Evolutionary conservation across 2,113 vertebrate species (phyloP).

Genomic region (Potamarius usumacintae): DNA sequence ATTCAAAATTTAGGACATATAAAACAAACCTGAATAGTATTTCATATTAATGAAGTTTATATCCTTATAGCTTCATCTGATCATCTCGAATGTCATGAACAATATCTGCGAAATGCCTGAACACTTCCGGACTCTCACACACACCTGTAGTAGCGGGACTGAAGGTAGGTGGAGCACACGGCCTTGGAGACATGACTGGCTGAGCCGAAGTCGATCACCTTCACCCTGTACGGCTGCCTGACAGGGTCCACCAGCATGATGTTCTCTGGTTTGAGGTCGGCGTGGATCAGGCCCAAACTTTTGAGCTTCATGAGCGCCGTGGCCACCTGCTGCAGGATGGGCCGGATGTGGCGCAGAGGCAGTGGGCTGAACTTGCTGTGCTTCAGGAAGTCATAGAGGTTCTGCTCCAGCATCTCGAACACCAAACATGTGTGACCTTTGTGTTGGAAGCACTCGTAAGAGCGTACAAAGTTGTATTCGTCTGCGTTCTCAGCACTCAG

Average conservation of each 20-base stretch:
- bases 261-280: conserved; percentile 96
- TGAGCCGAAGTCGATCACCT: conserved; percentile 97
- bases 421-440: conserved; percentile 98
- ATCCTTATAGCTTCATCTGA: neutral
- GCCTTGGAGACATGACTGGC: conserved; percentile 95
- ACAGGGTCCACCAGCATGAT: conserved; percentile 97
- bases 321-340: conserved; percentile 92
- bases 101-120: neutral
- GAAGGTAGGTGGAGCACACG: conserved; percentile 94
- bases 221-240: conserved; percentile 92
- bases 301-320: conserved; percentile 98
- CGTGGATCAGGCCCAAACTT: conserved; percentile 92
- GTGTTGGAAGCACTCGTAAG: conserved; percentile 98
- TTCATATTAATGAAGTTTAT: neutral
- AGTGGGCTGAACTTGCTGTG: conserved; percentile 98
- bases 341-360: conserved; percentile 92
- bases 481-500: conserved; percentile 95
- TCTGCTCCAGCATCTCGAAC: conserved; percentile 99
- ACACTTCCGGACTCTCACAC: neutral
- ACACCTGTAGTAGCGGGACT: conserved; percentile 96
- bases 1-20: neutral
- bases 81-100: neutral
- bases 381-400: conserved; percentile 97
- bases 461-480: conserved; percentile 96
- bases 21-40: neutral